Evolutionary conservation across 2,888 invertebrate genomes (phyloP).

Genomic region (Microdon myrmicae): DNA sequence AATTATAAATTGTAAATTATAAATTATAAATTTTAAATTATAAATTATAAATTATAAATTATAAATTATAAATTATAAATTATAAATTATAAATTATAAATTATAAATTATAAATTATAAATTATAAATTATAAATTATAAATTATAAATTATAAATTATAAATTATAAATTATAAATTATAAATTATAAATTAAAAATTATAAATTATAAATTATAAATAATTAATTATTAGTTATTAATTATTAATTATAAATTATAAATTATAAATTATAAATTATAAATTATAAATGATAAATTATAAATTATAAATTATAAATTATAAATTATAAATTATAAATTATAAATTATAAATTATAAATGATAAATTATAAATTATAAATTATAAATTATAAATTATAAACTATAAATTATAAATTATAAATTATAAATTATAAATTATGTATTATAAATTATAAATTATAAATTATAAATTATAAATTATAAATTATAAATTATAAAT

Average conservation of each 20-base stretch:
- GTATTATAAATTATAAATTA: neutral
- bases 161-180: neutral
- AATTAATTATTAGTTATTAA: neutral
- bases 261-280: conserved; percentile 1
- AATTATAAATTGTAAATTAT: neutral
- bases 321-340: neutral
- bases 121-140: conserved; percentile 1
- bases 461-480: neutral
- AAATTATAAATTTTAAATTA: neutral
- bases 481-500: neutral
- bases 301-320: neutral
- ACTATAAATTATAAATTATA: neutral
- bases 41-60: neutral
- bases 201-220: neutral
- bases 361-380: neutral
- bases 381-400: neutral
- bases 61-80: neutral
- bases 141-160: neutral
- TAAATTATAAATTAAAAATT: neutral
- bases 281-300: neutral
- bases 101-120: neutral
- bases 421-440: neutral
- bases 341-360: neutral
- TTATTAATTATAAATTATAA: neutral
- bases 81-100: neutral